Evolutionary conservation across 2,113 vertebrate genomes (phyloP).

Genomic region (Pampusana beccarii): DNA sequence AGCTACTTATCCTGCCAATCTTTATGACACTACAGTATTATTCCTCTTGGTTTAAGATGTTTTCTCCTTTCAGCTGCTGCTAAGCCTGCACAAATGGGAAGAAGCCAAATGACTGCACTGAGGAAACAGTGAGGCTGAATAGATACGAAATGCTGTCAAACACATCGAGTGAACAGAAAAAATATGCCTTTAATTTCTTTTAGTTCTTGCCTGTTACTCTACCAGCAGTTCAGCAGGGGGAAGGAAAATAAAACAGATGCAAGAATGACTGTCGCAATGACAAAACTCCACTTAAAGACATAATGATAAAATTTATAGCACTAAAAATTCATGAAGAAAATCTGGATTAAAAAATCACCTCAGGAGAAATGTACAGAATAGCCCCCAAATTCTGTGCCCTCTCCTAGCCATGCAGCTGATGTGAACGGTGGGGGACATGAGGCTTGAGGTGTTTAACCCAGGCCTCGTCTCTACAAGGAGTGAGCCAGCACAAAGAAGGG

Average conservation of each 20-base stretch:
- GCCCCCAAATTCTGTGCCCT: background rate
- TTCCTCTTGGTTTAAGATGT: constrained; percentile 22
- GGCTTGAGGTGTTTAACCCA: background rate
- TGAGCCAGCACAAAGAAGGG: background rate
- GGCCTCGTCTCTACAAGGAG: background rate
- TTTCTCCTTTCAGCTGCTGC: constrained; percentile 13
- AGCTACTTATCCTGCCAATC: background rate
- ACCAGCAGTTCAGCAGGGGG: background rate
- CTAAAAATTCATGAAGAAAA: background rate
- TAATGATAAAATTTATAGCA: background rate
- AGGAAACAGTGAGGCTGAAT: constrained; percentile 16
- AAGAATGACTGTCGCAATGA: background rate
- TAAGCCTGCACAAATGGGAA: constrained; percentile 24
- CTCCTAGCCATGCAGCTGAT: background rate
- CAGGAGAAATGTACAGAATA: background rate
- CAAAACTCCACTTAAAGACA: background rate
- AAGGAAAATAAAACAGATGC: background rate
- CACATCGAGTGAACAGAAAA: background rate
- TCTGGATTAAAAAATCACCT: background rate
- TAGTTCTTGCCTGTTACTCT: constrained; percentile 27
- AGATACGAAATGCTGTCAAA: constrained; percentile 48
- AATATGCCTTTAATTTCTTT: constrained; percentile 51
- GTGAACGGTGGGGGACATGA: background rate
- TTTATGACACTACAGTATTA: background rate
- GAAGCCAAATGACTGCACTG: constrained; percentile 24